Evolutionary conservation across 2,888 invertebrate species (phyloP), one percentile per base, ranked within the genome.

Genomic region (Calameuta pallipes): DNA sequence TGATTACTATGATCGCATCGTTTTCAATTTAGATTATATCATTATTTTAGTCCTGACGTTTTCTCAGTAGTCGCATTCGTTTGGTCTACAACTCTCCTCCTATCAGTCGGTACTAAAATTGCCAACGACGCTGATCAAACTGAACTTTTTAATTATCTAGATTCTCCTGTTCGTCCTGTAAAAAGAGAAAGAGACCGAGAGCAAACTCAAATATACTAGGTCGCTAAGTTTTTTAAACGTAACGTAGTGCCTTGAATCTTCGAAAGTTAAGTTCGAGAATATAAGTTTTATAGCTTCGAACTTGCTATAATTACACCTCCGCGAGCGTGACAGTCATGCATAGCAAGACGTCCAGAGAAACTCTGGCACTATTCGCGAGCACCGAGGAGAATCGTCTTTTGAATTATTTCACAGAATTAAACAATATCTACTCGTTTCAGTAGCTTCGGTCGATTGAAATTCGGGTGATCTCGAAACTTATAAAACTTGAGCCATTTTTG

Each of bases 201-300:
- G 33, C 34, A 71, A 71, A 71, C 15, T 77, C n/a, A 76, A 75
- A 75, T 76, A 69, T 56, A 77, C 76, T 56, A n/a, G 75, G 71
- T 73, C 75, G 35, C 37, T n/a, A 82, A 80, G 80, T 83, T 81
- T 81, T 82, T 23, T 80, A 82, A 83, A 82, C 79, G 82, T 81
- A 82, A 82, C 79, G 82, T 82, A 82, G 79, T 77, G 77, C 78
- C 75, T 69, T 77, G 80, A 79, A 35, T 56, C 41, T 74, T 75
- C 74, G 75, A 15, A 71, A 78, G 78, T 78, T 75, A 9, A 30
- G 56, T 31, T 31, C 56, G 83, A 84, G 86, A 88, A 89, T 90
- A 89, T 86, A 90, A 90, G 85, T 90, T 90, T 86, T 83, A 85
- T 86, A 87, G 86, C 86, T 85, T 87, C 84, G 80, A 89, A 89